These are phyloP conservation scores for Drosophila novamexicana DNA, from an alignment of 1,140 invertebrate genomes.

Conservation along the genomic window DNA sequence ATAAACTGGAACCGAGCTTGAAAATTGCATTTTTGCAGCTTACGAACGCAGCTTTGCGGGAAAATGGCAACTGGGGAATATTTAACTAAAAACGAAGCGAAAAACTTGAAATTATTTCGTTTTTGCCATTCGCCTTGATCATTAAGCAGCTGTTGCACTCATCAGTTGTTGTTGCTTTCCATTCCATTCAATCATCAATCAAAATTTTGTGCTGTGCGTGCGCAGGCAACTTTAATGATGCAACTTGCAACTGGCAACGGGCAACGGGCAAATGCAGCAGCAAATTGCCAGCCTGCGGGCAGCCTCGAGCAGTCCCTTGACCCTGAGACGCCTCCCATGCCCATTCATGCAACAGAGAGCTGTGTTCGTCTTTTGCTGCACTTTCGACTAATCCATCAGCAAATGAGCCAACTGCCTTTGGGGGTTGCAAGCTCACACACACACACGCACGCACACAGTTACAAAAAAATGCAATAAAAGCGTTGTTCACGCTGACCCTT, in stretches of 20 bases:
- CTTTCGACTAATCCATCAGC: slow-evolving; percentile 80
- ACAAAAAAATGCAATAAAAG: slow-evolving; percentile 71
- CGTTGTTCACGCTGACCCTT: slow-evolving; percentile 51
- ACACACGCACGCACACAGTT: slow-evolving; percentile 2
- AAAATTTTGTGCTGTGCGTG: slow-evolving; percentile 79
- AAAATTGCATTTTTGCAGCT: background rate
- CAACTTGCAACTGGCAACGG: slow-evolving; percentile 49
- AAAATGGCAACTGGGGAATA: background rate
- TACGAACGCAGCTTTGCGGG: background rate
- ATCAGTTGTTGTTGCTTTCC: slow-evolving; percentile 51
- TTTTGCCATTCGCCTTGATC: slow-evolving; percentile 63
- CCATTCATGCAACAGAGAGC: no score
- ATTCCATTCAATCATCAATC: slow-evolving; percentile 80
- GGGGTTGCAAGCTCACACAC: slow-evolving; percentile 48
- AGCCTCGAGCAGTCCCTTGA: slow-evolving; percentile 43
- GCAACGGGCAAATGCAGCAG: slow-evolving; percentile 21
- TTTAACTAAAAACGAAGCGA: background rate
- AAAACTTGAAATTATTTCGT: slow-evolving; percentile 49
- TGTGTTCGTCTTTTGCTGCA: slow-evolving; percentile 36
- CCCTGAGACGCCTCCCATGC: slow-evolving; percentile 17
- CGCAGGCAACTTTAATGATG: slow-evolving; percentile 67
- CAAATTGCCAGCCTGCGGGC: slow-evolving; percentile 31
- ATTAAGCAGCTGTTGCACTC: slow-evolving; percentile 78
- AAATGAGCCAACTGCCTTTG: slow-evolving; percentile 70
- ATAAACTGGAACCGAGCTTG: no score